Evolutionary conservation across 2,888 invertebrate species (phyloP), one percentile per base, ranked within the genome.

Genomic region (Tolmerus cingulatus): DNA sequence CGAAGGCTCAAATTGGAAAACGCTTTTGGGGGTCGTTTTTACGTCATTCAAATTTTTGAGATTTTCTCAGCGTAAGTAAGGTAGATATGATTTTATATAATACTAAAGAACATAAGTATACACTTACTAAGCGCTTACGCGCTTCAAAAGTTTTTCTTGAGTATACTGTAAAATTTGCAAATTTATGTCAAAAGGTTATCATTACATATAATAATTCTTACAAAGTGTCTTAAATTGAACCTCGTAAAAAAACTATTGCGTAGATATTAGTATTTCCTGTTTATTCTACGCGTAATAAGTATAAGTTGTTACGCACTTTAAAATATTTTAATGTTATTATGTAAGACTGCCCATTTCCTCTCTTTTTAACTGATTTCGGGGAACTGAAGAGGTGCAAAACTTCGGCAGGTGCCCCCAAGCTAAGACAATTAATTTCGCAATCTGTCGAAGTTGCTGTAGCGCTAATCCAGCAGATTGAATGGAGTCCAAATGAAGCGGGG

Each of bases 371-470:
- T 23, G 66, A 66, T 66, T 66, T 66, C 14, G n/a, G 66, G 27
- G 2, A 66, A 12, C 9, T 2, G 66, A 66, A 66, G 27, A 23
- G 19, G 27, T 27, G 66, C 2, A 66, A 66, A 66, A 66, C 1
- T 19, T 66, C 27, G 19, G 12, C 23, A 66, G 27, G 23, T 66
- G 66, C 78, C 23, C 9, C 43, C 0, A 23, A 23, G 23, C n/a
- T 40, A 43, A 78, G 78, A 78, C 78, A 78, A 78, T 78, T 78
- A 81, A 81, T 81, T 81, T 81, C 55, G 30, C 51, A 81, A 81
- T 30, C 46, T 34, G 51, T 40, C 81, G 81, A 81, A 81, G 55
- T 55, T 51, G 30, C 55, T 57, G 55, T 34, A 30, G 81, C 55
- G 81, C 30, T 55, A 81, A 81, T 81, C 23, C 19, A 23, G 51